Base-by-base conservation (phyloP, 2,797 vertebrate species). In the Helarctos malayanus region DNA sequence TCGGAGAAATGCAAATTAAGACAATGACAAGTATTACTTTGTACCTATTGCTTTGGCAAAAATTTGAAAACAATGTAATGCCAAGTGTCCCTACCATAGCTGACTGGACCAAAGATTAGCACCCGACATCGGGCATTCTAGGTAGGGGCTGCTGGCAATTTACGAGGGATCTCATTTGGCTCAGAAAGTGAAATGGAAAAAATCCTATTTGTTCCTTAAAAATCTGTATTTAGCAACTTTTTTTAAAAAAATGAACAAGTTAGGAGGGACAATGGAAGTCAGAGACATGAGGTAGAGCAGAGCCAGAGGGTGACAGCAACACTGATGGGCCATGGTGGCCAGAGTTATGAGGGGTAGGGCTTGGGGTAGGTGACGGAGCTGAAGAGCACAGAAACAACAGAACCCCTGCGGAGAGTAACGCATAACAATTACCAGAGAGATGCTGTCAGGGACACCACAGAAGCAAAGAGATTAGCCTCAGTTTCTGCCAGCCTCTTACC, bases 251-350 rank as follows among this genome's bases (percentile, higher is more conserved):
- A 68, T 16, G 27, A 78, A 78, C 68, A 90, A 11, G 25, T 90
- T 45, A 1, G 1, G n/a, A 32, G 76, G 38, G 69, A 92, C 49
- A 65, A 32, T 5, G 21, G 68, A 45, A 16, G 3, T 49, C 68
- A 90, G 49, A 59, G 25, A 47, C 29, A 15, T 2, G 12, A 61
- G 25, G 35, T 5, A 52, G 47, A 79, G 32, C 13, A 49, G 59
- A 52, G 32, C 4, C 15, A 2, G 6, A 21, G 3, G 5, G 15
- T 41, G 14, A 21, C 12, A 11, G 8, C 3, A 5, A 45, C 4
- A 25, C 10, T 4, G 27, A 25, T 4, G 38, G 5, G 5, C 9
- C 54, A 14, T 0, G 19, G 81, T 18, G 38, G 25, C 13, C 7
- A 4, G 41, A 41, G 35, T 57, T 10, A 47, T 1, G 3, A 32